Evolutionary conservation across 2,888 invertebrate genomes (phyloP).

Genomic region (Iphiclides podalirius): DNA sequence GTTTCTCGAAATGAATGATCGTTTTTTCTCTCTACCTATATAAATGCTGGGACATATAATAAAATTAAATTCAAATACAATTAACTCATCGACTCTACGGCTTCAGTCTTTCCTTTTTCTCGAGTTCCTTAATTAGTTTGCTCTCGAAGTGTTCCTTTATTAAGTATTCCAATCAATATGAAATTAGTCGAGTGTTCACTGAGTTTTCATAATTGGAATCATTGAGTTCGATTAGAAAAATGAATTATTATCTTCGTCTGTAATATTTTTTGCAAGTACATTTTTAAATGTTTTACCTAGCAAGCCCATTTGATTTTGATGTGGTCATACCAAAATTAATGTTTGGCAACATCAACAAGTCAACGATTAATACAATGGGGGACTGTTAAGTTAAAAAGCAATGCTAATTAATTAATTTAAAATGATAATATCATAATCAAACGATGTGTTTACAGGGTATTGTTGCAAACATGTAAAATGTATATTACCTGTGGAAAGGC

Average conservation of each 20-base stretch:
- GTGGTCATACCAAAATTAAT: too few species aligned
- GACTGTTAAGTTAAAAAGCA: too few species aligned
- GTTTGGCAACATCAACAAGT: too few species aligned
- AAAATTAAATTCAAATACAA: constrained; percentile 20
- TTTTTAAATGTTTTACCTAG: too few species aligned
- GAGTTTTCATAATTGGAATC: constrained; percentile 16
- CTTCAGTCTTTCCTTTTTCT: constrained; percentile 16
- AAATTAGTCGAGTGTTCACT: constrained; percentile 21
- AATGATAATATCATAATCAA: too few species aligned
- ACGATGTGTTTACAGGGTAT: too few species aligned
- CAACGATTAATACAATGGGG: too few species aligned
- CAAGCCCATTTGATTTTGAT: too few species aligned
- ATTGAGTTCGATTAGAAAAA: constrained; percentile 14
- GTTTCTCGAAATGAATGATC: constrained; percentile 17
- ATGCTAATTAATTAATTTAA: too few species aligned
- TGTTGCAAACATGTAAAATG: too few species aligned
- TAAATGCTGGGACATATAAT: constrained; percentile 3
- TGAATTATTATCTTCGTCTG: constrained; percentile 9
- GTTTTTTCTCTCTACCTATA: constrained; percentile 1
- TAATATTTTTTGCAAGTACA: too few species aligned
- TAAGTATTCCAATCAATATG: constrained; percentile 22
- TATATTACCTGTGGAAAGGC: too few species aligned
- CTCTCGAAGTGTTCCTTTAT: constrained; percentile 21
- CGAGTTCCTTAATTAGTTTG: constrained; percentile 21
- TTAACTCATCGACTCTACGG: constrained; percentile 15